A percentile compares a stretch with the other conserved stretches of the same genome.
Conservation (phyloP, 2,113 vertebrate genomes). For the Symphodus melops region DNA sequence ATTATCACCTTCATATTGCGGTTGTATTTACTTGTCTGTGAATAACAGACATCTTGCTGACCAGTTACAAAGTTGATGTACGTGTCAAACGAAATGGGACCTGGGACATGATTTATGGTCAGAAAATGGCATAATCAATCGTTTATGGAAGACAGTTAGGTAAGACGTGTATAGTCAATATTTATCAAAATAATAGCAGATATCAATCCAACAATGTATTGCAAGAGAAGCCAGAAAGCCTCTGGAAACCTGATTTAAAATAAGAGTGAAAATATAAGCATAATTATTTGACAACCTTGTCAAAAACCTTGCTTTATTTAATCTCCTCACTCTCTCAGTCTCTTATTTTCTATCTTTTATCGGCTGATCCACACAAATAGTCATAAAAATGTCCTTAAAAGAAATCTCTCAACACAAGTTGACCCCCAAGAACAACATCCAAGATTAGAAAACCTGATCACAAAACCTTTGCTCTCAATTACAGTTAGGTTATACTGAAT, state of each 20-base stretch:
- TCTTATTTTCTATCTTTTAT: no score
- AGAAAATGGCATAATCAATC: neutral
- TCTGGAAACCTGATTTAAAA: no score
- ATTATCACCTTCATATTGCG: neutral
- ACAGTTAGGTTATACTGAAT: neutral
- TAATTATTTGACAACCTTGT: no score
- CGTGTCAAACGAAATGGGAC: neutral
- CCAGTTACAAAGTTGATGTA: neutral
- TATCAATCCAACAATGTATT: neutral
- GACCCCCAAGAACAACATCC: neutral
- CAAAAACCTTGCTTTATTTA: no score
- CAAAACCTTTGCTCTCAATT: neutral
- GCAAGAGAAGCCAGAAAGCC: no score
- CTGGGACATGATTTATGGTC: neutral
- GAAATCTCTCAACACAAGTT: neutral
- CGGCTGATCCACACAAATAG: no score
- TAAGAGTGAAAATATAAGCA: no score
- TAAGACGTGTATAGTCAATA: neutral
- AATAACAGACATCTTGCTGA: neutral
- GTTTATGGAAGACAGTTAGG: neutral
- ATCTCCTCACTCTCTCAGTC: no score
- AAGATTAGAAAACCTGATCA: neutral
- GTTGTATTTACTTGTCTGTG: neutral
- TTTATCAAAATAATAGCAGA: neutral
- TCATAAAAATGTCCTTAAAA: no score